phyloP scores from a whole-genome alignment of 2,113 vertebrate species.

The Conger conger region DNA sequence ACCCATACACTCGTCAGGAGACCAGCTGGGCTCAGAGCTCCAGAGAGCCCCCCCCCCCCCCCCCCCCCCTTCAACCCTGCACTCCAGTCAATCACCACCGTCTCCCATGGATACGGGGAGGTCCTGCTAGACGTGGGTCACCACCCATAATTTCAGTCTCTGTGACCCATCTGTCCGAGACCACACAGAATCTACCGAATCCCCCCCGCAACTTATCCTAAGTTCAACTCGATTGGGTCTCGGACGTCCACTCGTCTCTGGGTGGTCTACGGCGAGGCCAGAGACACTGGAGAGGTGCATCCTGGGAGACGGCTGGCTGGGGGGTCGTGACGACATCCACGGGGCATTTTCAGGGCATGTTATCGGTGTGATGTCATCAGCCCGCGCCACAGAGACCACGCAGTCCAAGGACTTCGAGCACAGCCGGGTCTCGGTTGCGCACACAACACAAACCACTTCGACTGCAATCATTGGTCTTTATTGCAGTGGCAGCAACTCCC shows the following conservation, averaged over 20 bases:
- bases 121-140: background rate
- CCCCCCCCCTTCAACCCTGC: no score
- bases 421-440: background rate
- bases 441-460: background rate
- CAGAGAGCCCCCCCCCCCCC: background rate
- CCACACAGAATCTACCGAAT: background rate
- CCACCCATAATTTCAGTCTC: background rate
- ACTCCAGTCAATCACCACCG: background rate
- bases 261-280: background rate
- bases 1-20: background rate
- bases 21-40: background rate
- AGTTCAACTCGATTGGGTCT: background rate
- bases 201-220: background rate
- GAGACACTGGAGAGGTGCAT: background rate
- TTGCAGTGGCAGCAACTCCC: no score
- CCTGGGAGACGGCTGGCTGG: background rate
- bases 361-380: slow-evolving; percentile 12
- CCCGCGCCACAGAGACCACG: slow-evolving; percentile 7
- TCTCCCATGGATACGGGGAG: background rate
- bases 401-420: slow-evolving; percentile 12
- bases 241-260: background rate
- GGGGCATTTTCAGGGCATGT: background rate
- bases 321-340: background rate
- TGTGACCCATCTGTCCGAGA: background rate
- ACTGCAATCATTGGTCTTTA: no score